Conservation (phyloP, 1,140 invertebrate genomes). For the Macrostomum lignano region DNA sequence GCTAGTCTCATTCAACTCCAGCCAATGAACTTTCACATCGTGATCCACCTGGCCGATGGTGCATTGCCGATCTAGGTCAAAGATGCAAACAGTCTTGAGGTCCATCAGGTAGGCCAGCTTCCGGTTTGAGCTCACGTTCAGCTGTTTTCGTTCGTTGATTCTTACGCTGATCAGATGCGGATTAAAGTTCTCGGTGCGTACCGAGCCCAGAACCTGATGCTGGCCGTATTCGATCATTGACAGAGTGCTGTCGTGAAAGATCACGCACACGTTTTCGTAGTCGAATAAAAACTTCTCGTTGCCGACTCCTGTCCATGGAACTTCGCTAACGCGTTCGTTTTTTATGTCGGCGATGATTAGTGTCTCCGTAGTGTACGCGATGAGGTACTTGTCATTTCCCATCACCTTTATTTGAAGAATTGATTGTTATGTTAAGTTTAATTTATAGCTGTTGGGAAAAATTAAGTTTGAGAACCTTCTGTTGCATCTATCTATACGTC, state of each 20-base stretch:
- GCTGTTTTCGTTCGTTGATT: slow-evolving; percentile 49
- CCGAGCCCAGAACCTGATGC: slow-evolving; percentile 56
- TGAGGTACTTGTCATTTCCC: slow-evolving; percentile 35
- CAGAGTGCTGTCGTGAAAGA: slow-evolving; percentile 45
- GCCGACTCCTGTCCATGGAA: slow-evolving; percentile 43
- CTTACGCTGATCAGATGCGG: slow-evolving; percentile 63
- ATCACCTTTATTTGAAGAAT: no score
- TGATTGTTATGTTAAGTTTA: no score
- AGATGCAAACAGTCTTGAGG: slow-evolving; percentile 60
- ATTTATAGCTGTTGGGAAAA: no score
- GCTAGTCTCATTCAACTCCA: slow-evolving; percentile 70
- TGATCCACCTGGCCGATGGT: slow-evolving; percentile 51
- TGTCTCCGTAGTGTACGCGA: slow-evolving; percentile 60
- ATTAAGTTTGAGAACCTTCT: no score
- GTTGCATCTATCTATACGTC: no score
- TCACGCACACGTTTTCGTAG: slow-evolving; percentile 44
- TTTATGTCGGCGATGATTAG: slow-evolving; percentile 63
- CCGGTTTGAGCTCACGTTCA: slow-evolving; percentile 42
- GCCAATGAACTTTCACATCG: slow-evolving; percentile 74
- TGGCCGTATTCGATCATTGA: slow-evolving; percentile 71
- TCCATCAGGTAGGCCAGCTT: slow-evolving; percentile 81
- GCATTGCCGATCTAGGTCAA: slow-evolving; percentile 47
- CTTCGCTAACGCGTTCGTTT: slow-evolving; percentile 51
- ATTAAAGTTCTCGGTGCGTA: slow-evolving; percentile 77
- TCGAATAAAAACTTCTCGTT: slow-evolving; percentile 86